These are phyloP conservation scores for Digitonthophagus gazella DNA, from an alignment of 2,888 invertebrate genomes.

Conservation along the genomic window DNA sequence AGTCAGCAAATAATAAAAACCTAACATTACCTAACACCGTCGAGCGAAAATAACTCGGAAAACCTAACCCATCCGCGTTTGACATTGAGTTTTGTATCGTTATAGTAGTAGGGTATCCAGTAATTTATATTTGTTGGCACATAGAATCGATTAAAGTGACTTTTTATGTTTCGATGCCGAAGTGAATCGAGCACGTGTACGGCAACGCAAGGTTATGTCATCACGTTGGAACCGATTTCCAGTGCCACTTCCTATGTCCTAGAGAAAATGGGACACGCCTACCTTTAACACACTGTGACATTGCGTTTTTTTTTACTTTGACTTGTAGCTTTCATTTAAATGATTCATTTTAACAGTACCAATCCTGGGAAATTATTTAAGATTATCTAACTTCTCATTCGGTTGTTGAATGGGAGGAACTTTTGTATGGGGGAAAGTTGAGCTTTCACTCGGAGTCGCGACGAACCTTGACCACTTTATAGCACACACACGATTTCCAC, in stretches of 20 bases:
- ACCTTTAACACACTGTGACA: background rate
- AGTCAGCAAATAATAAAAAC: background rate
- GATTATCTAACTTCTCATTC: background rate
- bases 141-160: background rate
- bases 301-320: background rate
- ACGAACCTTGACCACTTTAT: background rate
- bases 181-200: background rate
- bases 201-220: background rate
- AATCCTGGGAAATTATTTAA: background rate
- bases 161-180: background rate
- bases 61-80: too few relatives aligned
- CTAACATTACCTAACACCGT: background rate
- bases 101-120: too few relatives aligned
- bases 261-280: background rate
- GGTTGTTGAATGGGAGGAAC: background rate
- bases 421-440: background rate
- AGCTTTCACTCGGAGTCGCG: background rate
- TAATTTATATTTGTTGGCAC: background rate
- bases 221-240: background rate
- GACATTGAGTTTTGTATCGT: too few relatives aligned
- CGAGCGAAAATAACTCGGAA: background rate
- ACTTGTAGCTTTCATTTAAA: too few relatives aligned
- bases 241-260: background rate
- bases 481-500: background rate
- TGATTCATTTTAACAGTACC: too few relatives aligned